These are phyloP conservation scores for Strigops habroptila DNA, from an alignment of 2,113 vertebrate genomes.

Conservation along the genomic window DNA sequence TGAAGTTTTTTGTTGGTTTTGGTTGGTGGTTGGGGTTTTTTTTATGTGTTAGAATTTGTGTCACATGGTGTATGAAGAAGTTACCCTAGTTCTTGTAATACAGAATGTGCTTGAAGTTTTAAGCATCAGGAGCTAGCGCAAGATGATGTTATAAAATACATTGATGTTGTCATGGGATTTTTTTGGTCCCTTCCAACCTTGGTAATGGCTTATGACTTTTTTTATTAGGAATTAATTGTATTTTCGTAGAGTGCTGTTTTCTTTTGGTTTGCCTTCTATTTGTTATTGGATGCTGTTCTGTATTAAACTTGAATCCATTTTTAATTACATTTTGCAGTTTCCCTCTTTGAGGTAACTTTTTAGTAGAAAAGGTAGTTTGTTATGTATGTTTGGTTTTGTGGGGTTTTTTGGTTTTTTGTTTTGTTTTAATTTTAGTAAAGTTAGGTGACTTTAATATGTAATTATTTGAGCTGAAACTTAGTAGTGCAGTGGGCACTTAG, in stretches of 20 bases:
- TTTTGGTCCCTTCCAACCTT: neutral
- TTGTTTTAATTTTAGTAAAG: neutral
- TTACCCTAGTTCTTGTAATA: neutral
- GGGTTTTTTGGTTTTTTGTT: too few relatives aligned
- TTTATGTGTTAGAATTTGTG: neutral
- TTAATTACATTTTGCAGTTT: neutral
- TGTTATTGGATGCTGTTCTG: neutral
- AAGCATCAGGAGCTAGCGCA: neutral
- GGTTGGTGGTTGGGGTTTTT: neutral
- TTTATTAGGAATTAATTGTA: neutral
- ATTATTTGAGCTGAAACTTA: neutral
- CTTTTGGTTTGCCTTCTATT: neutral
- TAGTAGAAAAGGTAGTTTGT: neutral
- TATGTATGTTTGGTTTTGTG: neutral
- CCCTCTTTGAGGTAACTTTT: neutral
- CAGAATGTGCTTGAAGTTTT: neutral
- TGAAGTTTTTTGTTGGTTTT: neutral
- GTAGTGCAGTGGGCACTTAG: neutral
- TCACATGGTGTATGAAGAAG: neutral
- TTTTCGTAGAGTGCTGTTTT: neutral
- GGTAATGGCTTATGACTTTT: neutral
- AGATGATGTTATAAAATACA: neutral
- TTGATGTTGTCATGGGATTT: rapidly evolving
- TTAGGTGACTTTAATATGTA: neutral
- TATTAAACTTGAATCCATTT: neutral